Conservation (phyloP, 30 jellyfish, hydroid and myxozoan genomes). For the Hydractinia symbiolongicarpus region DNA sequence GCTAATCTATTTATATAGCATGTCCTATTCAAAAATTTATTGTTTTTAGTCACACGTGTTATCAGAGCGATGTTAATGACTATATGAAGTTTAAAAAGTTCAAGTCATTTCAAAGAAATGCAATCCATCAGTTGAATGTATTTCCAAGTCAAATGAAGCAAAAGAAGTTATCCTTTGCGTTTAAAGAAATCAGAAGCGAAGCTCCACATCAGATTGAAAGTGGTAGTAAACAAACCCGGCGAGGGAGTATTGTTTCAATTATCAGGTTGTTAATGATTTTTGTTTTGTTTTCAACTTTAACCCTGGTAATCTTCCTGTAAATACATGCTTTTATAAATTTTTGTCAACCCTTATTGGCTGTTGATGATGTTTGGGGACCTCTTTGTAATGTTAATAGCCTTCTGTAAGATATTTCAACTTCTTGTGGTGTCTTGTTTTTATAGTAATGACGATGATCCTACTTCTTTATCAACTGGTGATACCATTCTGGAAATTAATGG, state of each 20-base stretch:
- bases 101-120: conserved; percentile 2
- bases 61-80: conserved; percentile 5
- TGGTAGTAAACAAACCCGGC: neutral
- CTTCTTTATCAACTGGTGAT: conserved; percentile 77
- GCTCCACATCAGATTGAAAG: neutral
- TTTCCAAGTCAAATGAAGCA: neutral
- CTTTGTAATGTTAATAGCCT: too few relatives aligned
- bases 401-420: too few relatives aligned
- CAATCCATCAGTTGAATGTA: conserved; percentile 16
- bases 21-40: too few relatives aligned
- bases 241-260: conserved; percentile 6
- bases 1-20: too few relatives aligned
- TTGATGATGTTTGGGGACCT: too few relatives aligned
- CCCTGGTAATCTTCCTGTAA: neutral
- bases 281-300: neutral
- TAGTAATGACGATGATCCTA: conserved; percentile 23
- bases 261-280: neutral
- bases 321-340: too few relatives aligned
- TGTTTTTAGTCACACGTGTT: neutral
- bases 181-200: neutral
- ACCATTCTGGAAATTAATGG: conserved; percentile 82
- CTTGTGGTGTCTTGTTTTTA: neutral
- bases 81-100: conserved; percentile 7
- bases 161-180: neutral
- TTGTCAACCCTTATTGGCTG: too few relatives aligned